Base-by-base conservation (phyloP, 2,113 vertebrate genomes). In the Alectura lathami region DNA sequence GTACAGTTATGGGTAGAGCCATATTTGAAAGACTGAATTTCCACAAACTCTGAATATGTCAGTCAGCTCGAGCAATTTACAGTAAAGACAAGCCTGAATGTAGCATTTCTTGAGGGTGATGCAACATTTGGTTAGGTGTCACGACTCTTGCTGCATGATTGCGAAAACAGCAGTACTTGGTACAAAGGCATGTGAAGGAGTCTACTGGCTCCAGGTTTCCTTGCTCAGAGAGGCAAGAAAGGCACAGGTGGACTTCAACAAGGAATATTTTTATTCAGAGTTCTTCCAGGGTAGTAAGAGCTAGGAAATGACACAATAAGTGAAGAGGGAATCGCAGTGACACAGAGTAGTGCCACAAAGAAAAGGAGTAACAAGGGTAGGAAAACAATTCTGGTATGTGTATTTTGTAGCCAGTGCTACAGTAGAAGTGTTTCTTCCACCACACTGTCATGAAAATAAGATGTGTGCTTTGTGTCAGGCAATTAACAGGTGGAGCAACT, bases 341-440 rank as follows among this genome's bases (percentile, higher is more conserved):
- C 57, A 29, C 30, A 14, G 36, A 70, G 29, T 59, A 93, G 64
- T 70, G 32, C 23, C 77, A 27, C 12, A 64, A 72, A 47, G 38
- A 73, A 84, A 88, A 89, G 87, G 59, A 86, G 60, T 60, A 88
- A 29, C 56, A 77, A 38, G 78, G 88, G 60, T 34, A 88, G 60
- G 23, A 70, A 81, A 90, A 24, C 29, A 94, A 13, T 69, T 90
- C 64, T 59, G 17, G 42, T 76, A 34, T 86, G 56, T 77, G 56
- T 81, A 47, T 83, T 86, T 93, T 83, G 68, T 62, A 90, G 42
- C 45, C 34, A 38, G 53, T n/a, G 17, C 62, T 69, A n/a, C n/a
- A 72, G 84, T 85, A 91, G 88, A 82, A 96, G 67, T 83, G 74
- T 89, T 96, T 89, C 85, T 83, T 24, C 72, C 79, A 83, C 54